Percentiles rank a stretch among this genome's conserved stretches.
Evolutionary conservation across 2,113 vertebrate genomes (phyloP).

Genomic region (Ursus arctos): DNA sequence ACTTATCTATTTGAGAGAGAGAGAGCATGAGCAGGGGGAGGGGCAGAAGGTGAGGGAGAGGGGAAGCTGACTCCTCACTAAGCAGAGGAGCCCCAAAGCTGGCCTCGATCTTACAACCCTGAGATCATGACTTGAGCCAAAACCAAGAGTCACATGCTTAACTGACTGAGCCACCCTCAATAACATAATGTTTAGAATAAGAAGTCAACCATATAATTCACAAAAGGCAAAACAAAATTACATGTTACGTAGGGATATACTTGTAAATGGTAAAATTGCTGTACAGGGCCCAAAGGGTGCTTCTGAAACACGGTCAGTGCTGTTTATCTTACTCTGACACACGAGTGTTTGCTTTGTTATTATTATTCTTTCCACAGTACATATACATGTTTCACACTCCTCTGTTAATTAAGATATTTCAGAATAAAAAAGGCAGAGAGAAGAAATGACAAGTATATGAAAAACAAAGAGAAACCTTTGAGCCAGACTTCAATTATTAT

Average conservation of each 20-base stretch:
- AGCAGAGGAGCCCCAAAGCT: not conserved
- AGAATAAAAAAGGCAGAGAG: not conserved
- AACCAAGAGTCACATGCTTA: not conserved
- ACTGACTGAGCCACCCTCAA: not conserved
- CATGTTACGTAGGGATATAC: not conserved
- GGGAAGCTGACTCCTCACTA: not conserved
- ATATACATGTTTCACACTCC: not conserved
- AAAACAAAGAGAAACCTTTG: constrained; percentile 14
- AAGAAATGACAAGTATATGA: constrained; percentile 11
- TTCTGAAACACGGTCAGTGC: not conserved
- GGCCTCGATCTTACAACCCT: not conserved
- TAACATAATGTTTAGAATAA: constrained; percentile 45
- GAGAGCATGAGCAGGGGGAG: not conserved
- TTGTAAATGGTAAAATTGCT: constrained; percentile 9
- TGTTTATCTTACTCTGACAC: not conserved
- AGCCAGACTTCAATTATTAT: not conserved
- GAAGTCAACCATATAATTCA: not conserved
- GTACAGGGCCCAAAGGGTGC: not conserved
- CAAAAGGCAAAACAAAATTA: constrained; percentile 10
- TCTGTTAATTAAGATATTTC: constrained; percentile 36
- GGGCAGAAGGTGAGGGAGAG: not conserved
- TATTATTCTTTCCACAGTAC: not conserved
- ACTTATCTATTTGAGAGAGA: not conserved
- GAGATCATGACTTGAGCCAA: not conserved
- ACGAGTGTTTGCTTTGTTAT: not conserved